phyloP scores from a whole-genome alignment of 2,797 vertebrate species.

The Catamblyrhynchus diadema region DNA sequence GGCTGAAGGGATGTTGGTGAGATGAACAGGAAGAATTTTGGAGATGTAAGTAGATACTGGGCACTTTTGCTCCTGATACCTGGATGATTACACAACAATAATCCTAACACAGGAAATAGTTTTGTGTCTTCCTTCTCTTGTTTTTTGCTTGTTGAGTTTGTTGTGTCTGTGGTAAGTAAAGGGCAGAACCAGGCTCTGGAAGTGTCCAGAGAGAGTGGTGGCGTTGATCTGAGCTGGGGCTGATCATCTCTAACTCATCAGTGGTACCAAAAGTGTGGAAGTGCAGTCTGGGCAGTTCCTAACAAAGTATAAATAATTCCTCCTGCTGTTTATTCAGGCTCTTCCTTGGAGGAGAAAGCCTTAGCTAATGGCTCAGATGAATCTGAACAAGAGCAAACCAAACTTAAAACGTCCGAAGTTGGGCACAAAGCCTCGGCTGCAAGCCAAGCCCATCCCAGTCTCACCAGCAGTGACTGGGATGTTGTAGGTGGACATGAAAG shows the following conservation, averaged over 20 bases:
- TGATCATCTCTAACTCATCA: not conserved
- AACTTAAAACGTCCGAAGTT: slow-evolving; percentile 81
- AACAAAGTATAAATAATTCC: slow-evolving; percentile 55
- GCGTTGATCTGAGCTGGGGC: not conserved
- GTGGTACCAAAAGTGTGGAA: not conserved
- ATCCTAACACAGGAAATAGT: not conserved
- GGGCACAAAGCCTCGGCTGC: slow-evolving; percentile 76
- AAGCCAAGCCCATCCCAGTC: slow-evolving; percentile 80
- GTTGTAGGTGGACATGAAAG: slow-evolving; percentile 77
- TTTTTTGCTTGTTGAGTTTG: not conserved
- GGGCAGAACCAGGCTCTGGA: not conserved
- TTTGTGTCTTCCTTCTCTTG: not conserved
- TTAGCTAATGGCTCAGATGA: slow-evolving; percentile 86
- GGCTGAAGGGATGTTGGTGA: not conserved
- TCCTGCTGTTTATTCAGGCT: slow-evolving; percentile 85
- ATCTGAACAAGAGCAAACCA: slow-evolving; percentile 83
- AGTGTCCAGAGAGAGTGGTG: not conserved
- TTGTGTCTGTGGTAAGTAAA: not conserved
- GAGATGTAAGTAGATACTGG: not conserved
- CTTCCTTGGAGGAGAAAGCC: slow-evolving; percentile 90
- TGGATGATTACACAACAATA: not conserved
- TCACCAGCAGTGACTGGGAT: slow-evolving; percentile 82
- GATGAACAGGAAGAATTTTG: not conserved
- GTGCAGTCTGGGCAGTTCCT: not conserved
- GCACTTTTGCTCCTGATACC: not conserved